These are phyloP conservation scores for Montipora sp. DNA, from an alignment of 64 coral and sea anemone genomes.

Conservation along the genomic window DNA sequence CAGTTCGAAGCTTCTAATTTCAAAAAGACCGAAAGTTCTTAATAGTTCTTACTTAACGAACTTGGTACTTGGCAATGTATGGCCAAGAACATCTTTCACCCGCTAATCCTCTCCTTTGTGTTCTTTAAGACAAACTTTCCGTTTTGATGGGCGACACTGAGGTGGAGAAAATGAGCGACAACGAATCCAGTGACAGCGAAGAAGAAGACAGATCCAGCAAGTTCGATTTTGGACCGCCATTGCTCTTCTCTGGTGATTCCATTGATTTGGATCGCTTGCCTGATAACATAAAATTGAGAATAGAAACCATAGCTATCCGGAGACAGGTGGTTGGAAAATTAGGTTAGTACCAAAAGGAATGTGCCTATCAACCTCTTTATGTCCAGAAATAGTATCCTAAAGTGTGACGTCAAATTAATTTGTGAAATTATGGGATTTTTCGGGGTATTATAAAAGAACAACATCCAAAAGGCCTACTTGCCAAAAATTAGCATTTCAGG, in stretches of 20 bases:
- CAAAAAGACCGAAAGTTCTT: background rate
- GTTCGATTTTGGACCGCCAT: constrained; percentile 89
- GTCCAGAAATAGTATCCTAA: no score
- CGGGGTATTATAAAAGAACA: no score
- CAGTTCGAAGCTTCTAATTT: background rate
- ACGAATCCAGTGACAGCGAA: constrained; percentile 59
- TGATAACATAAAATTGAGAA: constrained; percentile 53
- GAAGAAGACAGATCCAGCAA: constrained; percentile 61
- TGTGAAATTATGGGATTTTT: no score
- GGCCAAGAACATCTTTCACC: background rate
- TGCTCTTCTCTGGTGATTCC: constrained; percentile 87
- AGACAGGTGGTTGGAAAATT: constrained; percentile 93
- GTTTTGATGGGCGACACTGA: constrained; percentile 41
- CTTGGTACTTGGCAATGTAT: background rate
- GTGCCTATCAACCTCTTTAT: background rate
- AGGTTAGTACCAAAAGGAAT: constrained; percentile 39
- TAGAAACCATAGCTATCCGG: constrained; percentile 88
- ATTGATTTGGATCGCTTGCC: constrained; percentile 87
- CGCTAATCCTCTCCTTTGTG: background rate
- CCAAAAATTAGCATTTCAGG: no score
- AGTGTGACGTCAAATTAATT: no score
- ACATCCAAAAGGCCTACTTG: no score
- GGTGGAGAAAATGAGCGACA: constrained; percentile 35
- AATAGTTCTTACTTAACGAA: background rate
- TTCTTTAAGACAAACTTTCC: background rate